A percentile compares a stretch with the other conserved stretches of the same genome.
These are phyloP conservation scores for Eonycteris spelaea DNA, from an alignment of 2,113 vertebrate genomes.

Conservation along the genomic window DNA sequence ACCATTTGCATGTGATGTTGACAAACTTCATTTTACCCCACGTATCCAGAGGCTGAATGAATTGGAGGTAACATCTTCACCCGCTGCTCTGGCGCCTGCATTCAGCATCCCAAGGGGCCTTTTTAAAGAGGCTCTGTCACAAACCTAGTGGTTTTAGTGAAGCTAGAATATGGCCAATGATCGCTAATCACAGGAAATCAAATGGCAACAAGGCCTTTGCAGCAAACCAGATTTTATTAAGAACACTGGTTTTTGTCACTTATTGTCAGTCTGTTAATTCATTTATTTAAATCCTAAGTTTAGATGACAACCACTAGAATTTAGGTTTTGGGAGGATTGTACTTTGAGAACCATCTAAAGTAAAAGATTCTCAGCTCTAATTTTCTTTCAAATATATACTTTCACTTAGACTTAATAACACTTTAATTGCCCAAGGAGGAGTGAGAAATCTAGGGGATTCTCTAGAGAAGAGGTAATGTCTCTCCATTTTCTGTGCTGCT, in stretches of 20 bases:
- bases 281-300: background rate
- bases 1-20: conserved; percentile 97
- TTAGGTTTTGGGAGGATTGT: background rate
- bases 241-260: background rate
- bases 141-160: background rate
- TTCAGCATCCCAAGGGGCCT: background rate
- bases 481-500: background rate
- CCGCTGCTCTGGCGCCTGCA: background rate
- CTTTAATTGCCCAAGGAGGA: background rate
- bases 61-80: conserved; percentile 88
- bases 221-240: background rate
- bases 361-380: background rate
- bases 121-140: background rate
- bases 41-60: conserved; percentile 99
- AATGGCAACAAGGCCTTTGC: background rate
- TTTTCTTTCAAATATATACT: background rate
- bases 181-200: background rate
- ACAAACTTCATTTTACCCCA: conserved; percentile 97
- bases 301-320: background rate
- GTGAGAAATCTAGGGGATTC: background rate
- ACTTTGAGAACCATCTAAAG: background rate
- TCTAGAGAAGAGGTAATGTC: background rate
- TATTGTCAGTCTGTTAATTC: background rate
- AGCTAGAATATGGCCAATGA: background rate
- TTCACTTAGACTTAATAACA: background rate